Evolutionary conservation across 2,888 invertebrate species (phyloP).

Genomic region (Drosophila bunnanda): DNA sequence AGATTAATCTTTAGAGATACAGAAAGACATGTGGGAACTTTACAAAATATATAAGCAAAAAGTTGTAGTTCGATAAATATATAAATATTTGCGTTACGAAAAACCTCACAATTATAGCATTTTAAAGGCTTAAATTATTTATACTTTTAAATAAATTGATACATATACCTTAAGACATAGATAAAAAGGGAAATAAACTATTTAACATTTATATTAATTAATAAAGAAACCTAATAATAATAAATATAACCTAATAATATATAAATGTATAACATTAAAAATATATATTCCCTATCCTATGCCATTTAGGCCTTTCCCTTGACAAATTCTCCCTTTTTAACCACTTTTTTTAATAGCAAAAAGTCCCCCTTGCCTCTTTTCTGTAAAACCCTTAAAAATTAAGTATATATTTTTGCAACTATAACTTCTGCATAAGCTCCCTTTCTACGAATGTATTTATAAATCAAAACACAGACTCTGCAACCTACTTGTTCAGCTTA

Average conservation of each 20-base stretch:
- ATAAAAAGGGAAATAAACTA: neutral
- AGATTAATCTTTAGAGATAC: neutral
- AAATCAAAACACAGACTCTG: constrained; percentile 26
- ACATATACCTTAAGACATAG: neutral
- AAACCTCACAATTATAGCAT: neutral
- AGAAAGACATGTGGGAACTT: constrained; percentile 9
- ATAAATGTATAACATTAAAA: neutral
- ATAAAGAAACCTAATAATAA: too few species aligned
- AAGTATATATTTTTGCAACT: constrained; percentile 33
- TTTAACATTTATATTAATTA: too few species aligned
- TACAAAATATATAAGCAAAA: too few species aligned
- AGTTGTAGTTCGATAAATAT: neutral
- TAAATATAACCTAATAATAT: too few species aligned
- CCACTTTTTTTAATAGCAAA: neutral
- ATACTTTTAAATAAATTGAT: neutral
- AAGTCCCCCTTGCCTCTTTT: neutral
- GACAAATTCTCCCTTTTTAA: neutral
- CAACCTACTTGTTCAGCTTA: constrained; percentile 41
- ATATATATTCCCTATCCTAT: neutral
- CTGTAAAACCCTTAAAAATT: constrained; percentile 9
- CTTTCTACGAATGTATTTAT: neutral
- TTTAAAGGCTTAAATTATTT: neutral
- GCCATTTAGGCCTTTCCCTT: neutral
- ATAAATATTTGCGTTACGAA: neutral
- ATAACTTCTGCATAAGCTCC: constrained; percentile 19